Base-by-base conservation (phyloP, 2,113 vertebrate genomes). In the Paradoxurus hermaphroditus region DNA sequence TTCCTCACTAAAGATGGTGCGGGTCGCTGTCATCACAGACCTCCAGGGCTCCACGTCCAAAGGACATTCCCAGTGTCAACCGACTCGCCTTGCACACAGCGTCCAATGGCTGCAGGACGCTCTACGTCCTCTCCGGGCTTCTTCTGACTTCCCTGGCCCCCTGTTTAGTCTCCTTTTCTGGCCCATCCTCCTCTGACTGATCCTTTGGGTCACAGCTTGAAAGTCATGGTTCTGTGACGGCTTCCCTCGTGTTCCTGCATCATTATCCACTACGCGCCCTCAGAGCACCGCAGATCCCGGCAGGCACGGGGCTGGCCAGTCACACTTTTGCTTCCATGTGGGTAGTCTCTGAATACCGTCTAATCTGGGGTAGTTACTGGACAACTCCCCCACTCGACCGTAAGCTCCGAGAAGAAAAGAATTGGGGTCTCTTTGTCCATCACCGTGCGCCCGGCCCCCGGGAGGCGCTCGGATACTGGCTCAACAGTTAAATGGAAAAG, bases 191-290 rank as follows among this genome's bases (percentile, higher is more conserved):
- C 78, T 79, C 56, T 11, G 15, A 39, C 7, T 3, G 62, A 68
- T 5, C 13, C 27, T 13, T 16, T 13, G 53, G 15, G 34, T 34
- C 73, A 62, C 8, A 10, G 19, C 63, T 82, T 21, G 7, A 7
- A 59, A 75, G 56, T 79, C 67, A 68, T 12, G 1, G 36, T 25
- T 39, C 25, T 46, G 67, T 62, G 77, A 39, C 56, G 46, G 13
- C n/a, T 39, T 14, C 68, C 68, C 27, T 31, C 6, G 0, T 0
- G 14, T 34, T 27, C 6, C 51, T 18, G 4, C 1, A 0, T 29
- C 86, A 27, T 4, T 39, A 19, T 13, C 56, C 36, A 4, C 1
- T 0, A 7, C 0, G 1, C 10, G 1, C 8, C 85, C 72, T 73
- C 31, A 2, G 34, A 53, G 65, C 13, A 16, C 78, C 1, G 0